Evolutionary conservation across 2,888 invertebrate species (phyloP).

Genomic region (Steinernema hermaphroditum): DNA sequence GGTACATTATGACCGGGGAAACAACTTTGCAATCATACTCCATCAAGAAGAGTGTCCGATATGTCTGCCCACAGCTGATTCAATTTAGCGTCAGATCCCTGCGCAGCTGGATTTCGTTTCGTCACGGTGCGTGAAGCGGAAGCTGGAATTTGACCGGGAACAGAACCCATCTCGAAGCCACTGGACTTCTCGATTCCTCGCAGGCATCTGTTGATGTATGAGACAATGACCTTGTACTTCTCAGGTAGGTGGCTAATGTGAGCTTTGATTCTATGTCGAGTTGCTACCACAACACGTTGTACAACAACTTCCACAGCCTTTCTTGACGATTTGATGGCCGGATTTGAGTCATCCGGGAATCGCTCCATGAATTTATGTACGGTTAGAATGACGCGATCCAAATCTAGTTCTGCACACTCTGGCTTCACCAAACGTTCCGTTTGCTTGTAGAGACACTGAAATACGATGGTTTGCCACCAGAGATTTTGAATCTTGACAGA

Average conservation of each 20-base stretch:
- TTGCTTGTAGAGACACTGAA: slow-evolving; percentile 11
- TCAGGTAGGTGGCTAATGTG: neutral
- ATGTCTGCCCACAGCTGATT: neutral
- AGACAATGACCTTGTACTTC: neutral
- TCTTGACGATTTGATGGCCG: neutral
- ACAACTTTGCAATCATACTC: no score
- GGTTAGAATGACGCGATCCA: neutral
- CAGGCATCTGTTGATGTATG: neutral
- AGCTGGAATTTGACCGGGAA: slow-evolving; percentile 11
- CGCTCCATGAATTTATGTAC: slow-evolving; percentile 4
- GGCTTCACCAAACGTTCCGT: neutral
- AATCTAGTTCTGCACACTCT: neutral
- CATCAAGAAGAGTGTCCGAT: neutral
- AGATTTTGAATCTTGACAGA: neutral
- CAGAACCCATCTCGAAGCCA: neutral
- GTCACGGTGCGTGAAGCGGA: no score
- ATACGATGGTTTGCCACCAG: no score
- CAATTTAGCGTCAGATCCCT: neutral
- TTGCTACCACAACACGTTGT: neutral
- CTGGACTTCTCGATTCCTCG: slow-evolving; percentile 10
- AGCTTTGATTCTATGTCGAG: neutral
- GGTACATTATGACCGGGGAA: no score
- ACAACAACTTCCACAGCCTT: slow-evolving; percentile 1
- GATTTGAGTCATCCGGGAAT: neutral
- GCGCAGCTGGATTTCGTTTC: no score